A percentile compares a stretch with the other conserved stretches of the same genome.
phyloP scores from a whole-genome alignment of 2,113 vertebrate species.

The Psilopogon haemacephalus region DNA sequence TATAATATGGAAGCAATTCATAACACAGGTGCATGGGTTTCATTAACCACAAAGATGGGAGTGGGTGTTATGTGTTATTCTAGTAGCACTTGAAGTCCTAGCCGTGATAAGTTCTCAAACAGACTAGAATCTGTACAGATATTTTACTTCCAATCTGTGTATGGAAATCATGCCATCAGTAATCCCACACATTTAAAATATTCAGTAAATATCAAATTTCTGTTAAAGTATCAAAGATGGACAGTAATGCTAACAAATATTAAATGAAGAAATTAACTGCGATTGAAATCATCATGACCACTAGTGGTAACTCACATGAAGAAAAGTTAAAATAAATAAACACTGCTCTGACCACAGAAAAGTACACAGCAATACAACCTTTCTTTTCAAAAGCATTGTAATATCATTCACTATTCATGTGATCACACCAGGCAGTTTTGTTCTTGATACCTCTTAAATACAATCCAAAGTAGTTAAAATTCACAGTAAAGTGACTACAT shows the following conservation, averaged over 20 bases:
- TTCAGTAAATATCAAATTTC: conserved; percentile 32
- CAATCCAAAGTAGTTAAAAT: background rate
- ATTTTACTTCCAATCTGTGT: conserved; percentile 44
- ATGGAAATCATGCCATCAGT: conserved; percentile 41
- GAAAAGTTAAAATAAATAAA: background rate
- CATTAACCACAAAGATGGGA: background rate
- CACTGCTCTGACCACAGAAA: background rate
- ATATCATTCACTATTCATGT: background rate
- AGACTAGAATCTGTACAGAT: conserved; percentile 18
- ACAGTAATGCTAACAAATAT: background rate
- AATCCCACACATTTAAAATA: conserved; percentile 34
- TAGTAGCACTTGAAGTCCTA: background rate
- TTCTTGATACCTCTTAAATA: background rate
- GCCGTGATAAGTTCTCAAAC: background rate
- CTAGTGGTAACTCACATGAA: background rate
- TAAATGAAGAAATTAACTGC: background rate
- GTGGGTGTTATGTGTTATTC: conserved; percentile 16
- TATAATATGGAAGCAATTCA: background rate
- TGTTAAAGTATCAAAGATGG: conserved; percentile 3
- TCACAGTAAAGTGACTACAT: background rate
- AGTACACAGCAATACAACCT: background rate
- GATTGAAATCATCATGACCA: background rate
- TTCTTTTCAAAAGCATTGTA: background rate
- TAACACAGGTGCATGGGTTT: background rate
- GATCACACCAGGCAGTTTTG: background rate